phyloP scores from a whole-genome alignment of 2,797 vertebrate species.

The Sitta carolinensis region DNA sequence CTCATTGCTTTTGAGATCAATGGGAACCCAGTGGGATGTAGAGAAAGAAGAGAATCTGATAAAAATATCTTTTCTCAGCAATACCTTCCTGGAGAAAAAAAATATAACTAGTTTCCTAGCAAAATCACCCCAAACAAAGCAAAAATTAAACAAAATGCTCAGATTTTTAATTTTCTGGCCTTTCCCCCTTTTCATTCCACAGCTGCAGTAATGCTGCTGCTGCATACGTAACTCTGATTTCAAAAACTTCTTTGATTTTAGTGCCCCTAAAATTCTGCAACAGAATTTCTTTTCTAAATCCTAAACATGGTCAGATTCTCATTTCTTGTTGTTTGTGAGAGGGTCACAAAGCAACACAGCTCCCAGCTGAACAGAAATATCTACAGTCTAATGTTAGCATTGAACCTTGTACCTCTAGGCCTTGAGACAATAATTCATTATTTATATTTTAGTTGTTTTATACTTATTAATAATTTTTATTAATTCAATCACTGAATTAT shows the following conservation, averaged over 20 bases:
- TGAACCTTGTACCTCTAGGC: neutral
- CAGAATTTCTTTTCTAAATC: neutral
- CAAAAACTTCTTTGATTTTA: neutral
- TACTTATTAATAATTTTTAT: neutral
- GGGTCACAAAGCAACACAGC: neutral
- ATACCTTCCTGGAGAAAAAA: neutral
- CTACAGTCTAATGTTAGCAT: neutral
- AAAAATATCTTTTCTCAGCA: neutral
- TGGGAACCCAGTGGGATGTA: accelerated
- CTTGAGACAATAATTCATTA: neutral
- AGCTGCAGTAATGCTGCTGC: neutral
- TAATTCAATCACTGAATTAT: neutral
- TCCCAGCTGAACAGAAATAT: neutral
- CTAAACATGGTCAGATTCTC: neutral
- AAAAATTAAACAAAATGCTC: neutral
- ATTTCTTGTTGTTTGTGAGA: neutral
- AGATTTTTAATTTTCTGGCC: neutral
- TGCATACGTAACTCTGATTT: neutral
- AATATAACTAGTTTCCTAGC: neutral
- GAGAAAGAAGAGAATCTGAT: neutral
- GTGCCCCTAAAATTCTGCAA: neutral
- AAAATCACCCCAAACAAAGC: neutral
- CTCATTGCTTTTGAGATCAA: neutral
- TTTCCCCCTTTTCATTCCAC: neutral
- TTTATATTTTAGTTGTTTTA: neutral